phyloP scores from a whole-genome alignment of 2,797 vertebrate species.

The Taeniopygia guttata region DNA sequence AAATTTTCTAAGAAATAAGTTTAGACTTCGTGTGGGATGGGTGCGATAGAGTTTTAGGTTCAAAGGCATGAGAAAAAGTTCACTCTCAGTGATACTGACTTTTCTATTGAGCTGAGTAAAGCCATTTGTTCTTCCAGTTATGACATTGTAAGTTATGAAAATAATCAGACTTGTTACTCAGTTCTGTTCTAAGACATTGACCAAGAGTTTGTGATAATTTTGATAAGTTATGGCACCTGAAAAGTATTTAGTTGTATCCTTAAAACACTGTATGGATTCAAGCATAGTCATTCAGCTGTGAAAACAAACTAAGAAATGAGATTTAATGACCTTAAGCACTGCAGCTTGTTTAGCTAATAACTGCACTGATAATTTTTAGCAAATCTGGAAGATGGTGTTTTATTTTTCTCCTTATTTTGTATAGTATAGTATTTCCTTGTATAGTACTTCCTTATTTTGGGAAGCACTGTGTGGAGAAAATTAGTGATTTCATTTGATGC shows the following conservation, averaged over 20 bases:
- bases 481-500: not conserved
- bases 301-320: conserved; percentile 16
- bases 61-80: not conserved
- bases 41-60: not conserved
- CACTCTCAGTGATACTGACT: not conserved
- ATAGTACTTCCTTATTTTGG: not conserved
- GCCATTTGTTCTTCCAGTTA: not conserved
- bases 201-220: not conserved
- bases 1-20: not conserved
- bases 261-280: not conserved
- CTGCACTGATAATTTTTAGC: not conserved
- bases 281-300: not conserved
- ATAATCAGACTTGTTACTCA: not conserved
- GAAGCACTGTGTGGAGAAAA: not conserved
- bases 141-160: not conserved
- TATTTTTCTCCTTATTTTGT: not conserved
- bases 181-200: not conserved
- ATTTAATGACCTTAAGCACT: not conserved
- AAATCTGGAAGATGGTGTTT: not conserved
- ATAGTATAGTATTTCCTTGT: too few species aligned
- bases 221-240: not conserved
- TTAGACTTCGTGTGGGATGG: not conserved
- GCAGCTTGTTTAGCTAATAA: not conserved
- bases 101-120: not conserved
- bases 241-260: not conserved